phyloP scores from a whole-genome alignment of 2,797 vertebrate genomes.

The Taeniopygia guttata region DNA sequence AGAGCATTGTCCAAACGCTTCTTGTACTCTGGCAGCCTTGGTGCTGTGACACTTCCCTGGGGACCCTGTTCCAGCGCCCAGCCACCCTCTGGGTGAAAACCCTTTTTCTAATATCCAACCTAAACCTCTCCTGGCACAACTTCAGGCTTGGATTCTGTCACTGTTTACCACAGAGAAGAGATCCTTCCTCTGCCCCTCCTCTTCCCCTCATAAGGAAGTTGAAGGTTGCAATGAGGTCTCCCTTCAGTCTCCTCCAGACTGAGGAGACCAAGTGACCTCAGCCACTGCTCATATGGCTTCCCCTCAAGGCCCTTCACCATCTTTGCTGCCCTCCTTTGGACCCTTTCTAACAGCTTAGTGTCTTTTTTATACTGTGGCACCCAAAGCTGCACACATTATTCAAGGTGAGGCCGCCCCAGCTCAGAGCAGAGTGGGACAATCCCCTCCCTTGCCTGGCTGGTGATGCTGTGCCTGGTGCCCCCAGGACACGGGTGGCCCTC shows the following conservation, averaged over 20 bases:
- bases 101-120: neutral
- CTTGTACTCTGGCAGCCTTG: neutral
- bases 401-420: accelerated
- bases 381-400: accelerated
- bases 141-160: neutral
- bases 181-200: neutral
- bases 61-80: neutral
- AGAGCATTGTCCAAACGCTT: neutral
- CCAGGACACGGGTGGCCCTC: accelerated
- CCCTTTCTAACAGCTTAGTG: accelerated
- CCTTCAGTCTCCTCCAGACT: neutral
- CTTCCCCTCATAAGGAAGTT: neutral
- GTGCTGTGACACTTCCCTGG: too few species aligned
- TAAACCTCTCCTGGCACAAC: neutral
- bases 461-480: accelerated
- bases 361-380: neutral
- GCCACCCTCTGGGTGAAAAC: neutral
- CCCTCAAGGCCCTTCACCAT: neutral
- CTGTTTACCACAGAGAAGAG: too few species aligned
- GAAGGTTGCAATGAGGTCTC: neutral
- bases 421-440: neutral
- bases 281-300: accelerated
- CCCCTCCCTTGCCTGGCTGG: neutral
- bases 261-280: neutral
- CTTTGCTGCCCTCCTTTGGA: accelerated